Evolutionary conservation across 2,797 vertebrate genomes (phyloP).

Genomic region (Premnoplex brunnescens): DNA sequence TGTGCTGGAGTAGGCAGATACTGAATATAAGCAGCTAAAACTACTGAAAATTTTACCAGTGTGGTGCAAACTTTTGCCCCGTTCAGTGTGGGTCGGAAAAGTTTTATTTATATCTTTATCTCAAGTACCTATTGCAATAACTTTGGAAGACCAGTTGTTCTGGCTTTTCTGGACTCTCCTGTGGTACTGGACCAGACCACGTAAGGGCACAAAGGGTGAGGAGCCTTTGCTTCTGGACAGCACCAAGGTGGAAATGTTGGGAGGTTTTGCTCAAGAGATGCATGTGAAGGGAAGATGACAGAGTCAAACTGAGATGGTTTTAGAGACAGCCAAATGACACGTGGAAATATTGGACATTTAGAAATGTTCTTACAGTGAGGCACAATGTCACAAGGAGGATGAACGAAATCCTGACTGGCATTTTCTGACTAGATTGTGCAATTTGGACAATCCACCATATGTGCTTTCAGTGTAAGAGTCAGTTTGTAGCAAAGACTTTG

Average conservation of each 20-base stretch:
- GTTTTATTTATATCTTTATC: neutral
- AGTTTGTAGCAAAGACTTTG: neutral
- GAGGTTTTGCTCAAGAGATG: neutral
- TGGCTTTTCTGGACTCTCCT: neutral
- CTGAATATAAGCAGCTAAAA: neutral
- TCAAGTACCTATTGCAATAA: neutral
- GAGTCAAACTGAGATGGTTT: neutral
- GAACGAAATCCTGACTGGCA: neutral
- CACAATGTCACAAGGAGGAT: neutral
- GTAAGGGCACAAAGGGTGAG: neutral
- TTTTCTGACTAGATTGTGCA: neutral
- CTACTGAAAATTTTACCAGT: neutral
- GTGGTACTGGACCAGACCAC: neutral
- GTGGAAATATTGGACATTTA: neutral
- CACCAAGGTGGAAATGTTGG: neutral
- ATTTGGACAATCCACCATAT: neutral
- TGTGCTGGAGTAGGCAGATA: neutral
- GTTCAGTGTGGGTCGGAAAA: neutral
- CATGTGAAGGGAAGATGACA: neutral
- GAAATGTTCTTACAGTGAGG: neutral
- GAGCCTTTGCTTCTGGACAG: neutral
- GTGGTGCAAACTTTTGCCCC: neutral
- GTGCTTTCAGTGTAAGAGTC: neutral
- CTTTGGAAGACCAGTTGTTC: neutral
- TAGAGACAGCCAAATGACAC: neutral